Evolutionary conservation across 2,113 vertebrate species (phyloP), one percentile per base, ranked within the genome.

Genomic region (Aegithalos caudatus): DNA sequence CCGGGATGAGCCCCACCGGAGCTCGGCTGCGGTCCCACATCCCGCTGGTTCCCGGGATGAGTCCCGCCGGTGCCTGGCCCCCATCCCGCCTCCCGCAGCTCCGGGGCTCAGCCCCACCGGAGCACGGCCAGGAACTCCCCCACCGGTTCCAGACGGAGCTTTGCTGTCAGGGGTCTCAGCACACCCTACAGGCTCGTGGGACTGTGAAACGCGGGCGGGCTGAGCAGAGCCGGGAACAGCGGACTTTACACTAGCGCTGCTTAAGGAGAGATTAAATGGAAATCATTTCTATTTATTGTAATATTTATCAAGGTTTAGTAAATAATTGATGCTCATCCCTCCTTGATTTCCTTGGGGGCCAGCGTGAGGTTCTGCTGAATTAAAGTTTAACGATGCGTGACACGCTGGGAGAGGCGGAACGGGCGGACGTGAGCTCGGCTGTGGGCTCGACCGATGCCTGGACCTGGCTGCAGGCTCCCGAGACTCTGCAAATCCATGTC

Each of bases 301-400:
- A 89, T 96, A 93, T 96, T 96, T 96, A 78, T 95, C 86, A 82
- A 94, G 70, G 62, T 93, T 94, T 92, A 95, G 94, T 97, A 93
- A 96, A 95, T 96, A 89, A 96, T 94, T 93, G 90, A 90, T 91
- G 81, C 71, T 71, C 88, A 95, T 87, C 76, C 85, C 23, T 80
- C 50, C 60, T 95, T 90, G 94, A 96, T 94, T 96, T 97, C 96
- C 96, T 93, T 10, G 42, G 94, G 85, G 91, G 58, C 71, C 71
- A 58, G 73, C 1, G 1, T 57, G 57, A 1, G 5, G 80, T 71
- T 84, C 61, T 81, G 73, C 12, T 50, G 85, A 90, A 82, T 88
- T 66, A 38, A 65, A 66, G 83, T 71, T 71, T 82, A 91, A 92
- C 0, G 11, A 64, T 0, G 25, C 4, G 6, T 77, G 86, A 88